A percentile compares a stretch with the other conserved stretches of the same genome.
These are phyloP conservation scores for Panopea generosa DNA, from an alignment of 2,888 invertebrate genomes.

Conservation along the genomic window DNA sequence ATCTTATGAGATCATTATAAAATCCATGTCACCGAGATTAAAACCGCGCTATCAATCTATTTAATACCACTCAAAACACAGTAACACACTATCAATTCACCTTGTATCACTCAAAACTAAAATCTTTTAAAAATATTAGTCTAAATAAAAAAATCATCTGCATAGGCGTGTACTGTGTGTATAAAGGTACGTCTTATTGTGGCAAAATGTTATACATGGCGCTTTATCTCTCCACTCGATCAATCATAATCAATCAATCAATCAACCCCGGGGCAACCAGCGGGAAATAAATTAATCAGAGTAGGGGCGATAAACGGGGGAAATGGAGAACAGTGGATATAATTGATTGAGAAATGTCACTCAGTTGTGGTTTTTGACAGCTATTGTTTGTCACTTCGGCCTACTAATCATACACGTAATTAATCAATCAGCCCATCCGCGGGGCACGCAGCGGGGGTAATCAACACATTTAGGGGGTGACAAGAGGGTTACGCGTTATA, in stretches of 20 bases:
- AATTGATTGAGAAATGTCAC: slow-evolving; percentile 56
- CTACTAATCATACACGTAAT: slow-evolving; percentile 35
- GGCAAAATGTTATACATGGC: slow-evolving; percentile 39
- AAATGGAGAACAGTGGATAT: neutral
- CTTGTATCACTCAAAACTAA: too few relatives aligned
- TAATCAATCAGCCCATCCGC: slow-evolving; percentile 43
- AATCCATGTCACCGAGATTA: too few relatives aligned
- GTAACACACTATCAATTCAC: too few relatives aligned
- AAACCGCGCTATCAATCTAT: too few relatives aligned
- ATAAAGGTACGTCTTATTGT: slow-evolving; percentile 17
- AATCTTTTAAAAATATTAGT: too few relatives aligned
- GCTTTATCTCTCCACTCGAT: slow-evolving; percentile 55
- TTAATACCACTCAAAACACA: too few relatives aligned
- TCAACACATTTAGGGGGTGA: slow-evolving; percentile 26
- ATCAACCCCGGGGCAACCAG: slow-evolving; percentile 58
- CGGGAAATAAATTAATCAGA: slow-evolving; percentile 49
- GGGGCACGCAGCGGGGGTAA: slow-evolving; percentile 34
- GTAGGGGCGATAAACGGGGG: slow-evolving; percentile 20
- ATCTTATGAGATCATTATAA: too few relatives aligned
- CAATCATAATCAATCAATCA: slow-evolving; percentile 72
- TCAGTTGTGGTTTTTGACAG: slow-evolving; percentile 38
- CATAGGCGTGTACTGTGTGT: too few relatives aligned
- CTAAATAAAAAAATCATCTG: too few relatives aligned
- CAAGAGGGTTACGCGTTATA: too few relatives aligned
- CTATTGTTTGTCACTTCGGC: slow-evolving; percentile 51